Evolutionary conservation across 2,797 vertebrate species (phyloP).

Genomic region (Bufotes viridis): DNA sequence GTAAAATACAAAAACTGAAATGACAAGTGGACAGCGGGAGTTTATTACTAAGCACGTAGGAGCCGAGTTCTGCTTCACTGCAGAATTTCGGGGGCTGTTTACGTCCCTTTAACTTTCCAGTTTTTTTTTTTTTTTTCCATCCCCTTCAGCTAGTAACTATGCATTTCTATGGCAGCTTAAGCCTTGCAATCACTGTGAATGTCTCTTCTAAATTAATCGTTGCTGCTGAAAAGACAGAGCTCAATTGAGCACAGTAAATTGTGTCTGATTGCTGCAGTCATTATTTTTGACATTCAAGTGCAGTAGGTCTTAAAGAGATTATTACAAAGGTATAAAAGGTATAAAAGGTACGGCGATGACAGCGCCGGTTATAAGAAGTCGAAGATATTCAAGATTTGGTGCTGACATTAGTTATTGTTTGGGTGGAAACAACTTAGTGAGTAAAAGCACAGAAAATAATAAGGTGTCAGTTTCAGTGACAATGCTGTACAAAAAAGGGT

Average conservation of each 20-base stretch:
- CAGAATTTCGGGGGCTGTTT: slow-evolving; percentile 5
- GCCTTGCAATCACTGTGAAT: slow-evolving; percentile 46
- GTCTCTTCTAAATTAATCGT: slow-evolving; percentile 56
- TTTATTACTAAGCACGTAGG: not conserved
- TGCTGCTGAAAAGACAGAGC: slow-evolving; percentile 46
- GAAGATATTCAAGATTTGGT: slow-evolving; percentile 19
- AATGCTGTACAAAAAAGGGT: slow-evolving; percentile 19
- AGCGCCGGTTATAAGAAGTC: slow-evolving; percentile 6
- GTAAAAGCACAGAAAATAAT: slow-evolving; percentile 21
- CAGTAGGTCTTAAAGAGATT: slow-evolving; percentile 57
- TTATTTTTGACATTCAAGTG: slow-evolving; percentile 61
- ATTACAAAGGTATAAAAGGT: slow-evolving; percentile 50
- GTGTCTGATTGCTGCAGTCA: slow-evolving; percentile 59
- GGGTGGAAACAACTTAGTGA: slow-evolving; percentile 29
- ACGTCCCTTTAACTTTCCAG: not conserved
- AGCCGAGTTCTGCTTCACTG: not conserved
- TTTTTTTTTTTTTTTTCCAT: slow-evolving; percentile 29
- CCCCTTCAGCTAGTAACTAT: slow-evolving; percentile 20
- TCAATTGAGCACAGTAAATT: slow-evolving; percentile 58
- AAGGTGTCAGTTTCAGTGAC: not conserved
- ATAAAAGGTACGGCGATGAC: slow-evolving; percentile 47
- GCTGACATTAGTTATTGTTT: slow-evolving; percentile 26
- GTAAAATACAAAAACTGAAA: not conserved
- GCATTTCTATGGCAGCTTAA: slow-evolving; percentile 25
- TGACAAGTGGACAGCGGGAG: slow-evolving; percentile 1